Conservation (phyloP, 2,888 invertebrate species). For the Apotomis betuletana region DNA sequence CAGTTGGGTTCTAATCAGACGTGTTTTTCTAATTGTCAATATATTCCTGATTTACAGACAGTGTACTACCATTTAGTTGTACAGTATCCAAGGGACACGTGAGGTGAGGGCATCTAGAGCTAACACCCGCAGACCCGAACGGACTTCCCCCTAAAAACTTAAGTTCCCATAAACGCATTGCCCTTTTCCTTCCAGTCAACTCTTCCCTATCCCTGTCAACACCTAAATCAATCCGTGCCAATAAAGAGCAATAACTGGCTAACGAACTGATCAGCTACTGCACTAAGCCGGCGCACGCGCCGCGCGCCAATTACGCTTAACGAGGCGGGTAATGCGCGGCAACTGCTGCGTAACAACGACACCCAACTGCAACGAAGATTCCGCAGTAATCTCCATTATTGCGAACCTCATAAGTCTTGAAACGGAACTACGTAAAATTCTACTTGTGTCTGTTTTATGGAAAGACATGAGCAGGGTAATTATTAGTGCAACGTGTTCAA, state of each 20-base stretch:
- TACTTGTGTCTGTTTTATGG: neutral
- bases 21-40: too few species aligned
- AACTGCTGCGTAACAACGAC: neutral
- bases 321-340: slow-evolving; percentile 22
- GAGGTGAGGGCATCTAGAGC: too few species aligned
- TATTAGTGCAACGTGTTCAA: too few species aligned
- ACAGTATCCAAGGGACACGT: too few species aligned
- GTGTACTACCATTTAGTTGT: too few species aligned
- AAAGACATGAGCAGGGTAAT: too few species aligned
- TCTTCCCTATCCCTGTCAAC: neutral
- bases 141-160: neutral
- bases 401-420: neutral
- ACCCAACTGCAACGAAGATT: too few species aligned
- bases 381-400: neutral
- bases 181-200: neutral
- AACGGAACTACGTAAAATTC: neutral
- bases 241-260: slow-evolving; percentile 25
- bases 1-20: too few species aligned
- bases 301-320: slow-evolving; percentile 16
- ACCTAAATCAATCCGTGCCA: slow-evolving; percentile 23
- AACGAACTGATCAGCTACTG: slow-evolving; percentile 13
- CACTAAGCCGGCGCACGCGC: slow-evolving; percentile 25
- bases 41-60: too few species aligned
- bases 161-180: neutral
- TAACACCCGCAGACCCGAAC: too few species aligned